phyloP scores from a whole-genome alignment of 2,113 vertebrate genomes.

The Seriola aureovittata region DNA sequence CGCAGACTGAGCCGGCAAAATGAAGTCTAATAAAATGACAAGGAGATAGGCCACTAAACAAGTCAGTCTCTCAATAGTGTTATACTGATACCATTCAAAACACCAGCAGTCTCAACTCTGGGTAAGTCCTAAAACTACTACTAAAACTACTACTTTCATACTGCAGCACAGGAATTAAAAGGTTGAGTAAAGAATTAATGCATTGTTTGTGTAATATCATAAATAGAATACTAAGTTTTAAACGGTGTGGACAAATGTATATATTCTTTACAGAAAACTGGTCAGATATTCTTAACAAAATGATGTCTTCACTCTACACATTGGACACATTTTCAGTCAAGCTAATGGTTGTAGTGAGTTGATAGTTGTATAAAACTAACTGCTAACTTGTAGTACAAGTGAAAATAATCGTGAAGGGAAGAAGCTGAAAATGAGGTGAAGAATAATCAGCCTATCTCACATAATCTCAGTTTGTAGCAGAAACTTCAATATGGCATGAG shows the following conservation, averaged over 20 bases:
- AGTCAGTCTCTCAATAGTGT: not conserved
- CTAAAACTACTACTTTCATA: not conserved
- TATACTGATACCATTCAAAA: not conserved
- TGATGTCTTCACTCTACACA: not conserved
- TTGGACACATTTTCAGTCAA: conserved; percentile 29
- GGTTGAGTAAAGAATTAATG: not conserved
- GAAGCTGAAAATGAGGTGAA: conserved; percentile 12
- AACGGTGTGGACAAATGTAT: not conserved
- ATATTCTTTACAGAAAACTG: not conserved
- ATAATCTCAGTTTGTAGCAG: conserved; percentile 58
- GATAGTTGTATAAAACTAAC: conserved; percentile 35
- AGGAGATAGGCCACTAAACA: not conserved
- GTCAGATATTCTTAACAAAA: conserved; percentile 6
- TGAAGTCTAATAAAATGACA: conserved; percentile 6
- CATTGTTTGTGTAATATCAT: not conserved
- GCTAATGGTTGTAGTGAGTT: conserved; percentile 26
- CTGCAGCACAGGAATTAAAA: not conserved
- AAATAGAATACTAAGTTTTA: not conserved
- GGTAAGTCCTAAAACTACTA: not conserved
- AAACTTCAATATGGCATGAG: conserved; percentile 66
- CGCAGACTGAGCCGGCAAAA: not conserved
- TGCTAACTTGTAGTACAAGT: conserved; percentile 33
- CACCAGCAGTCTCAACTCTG: not conserved
- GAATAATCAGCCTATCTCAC: conserved; percentile 47
- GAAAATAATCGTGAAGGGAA: conserved; percentile 47